A percentile compares a stretch with the other conserved stretches of the same genome.
phyloP scores from a whole-genome alignment of 2,797 vertebrate species.

The Melanotaenia pygmaea region DNA sequence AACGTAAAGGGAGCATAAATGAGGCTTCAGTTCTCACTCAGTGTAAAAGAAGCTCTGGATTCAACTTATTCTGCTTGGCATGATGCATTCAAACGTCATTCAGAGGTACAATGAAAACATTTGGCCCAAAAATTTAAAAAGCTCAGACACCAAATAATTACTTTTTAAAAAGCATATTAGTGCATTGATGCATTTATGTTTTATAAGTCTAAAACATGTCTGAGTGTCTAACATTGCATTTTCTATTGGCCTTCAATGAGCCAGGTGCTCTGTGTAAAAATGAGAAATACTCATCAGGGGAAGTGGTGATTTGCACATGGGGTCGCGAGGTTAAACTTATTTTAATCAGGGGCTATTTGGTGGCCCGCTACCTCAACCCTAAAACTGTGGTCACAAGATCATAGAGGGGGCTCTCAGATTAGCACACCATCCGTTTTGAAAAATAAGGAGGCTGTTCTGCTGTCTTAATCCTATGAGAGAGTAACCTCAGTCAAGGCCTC shows the following conservation, averaged over 20 bases:
- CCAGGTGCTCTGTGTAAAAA: conserved; percentile 26
- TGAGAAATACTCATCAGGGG: conserved; percentile 36
- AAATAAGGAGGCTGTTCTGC: conserved; percentile 58
- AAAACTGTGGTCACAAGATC: conserved; percentile 68
- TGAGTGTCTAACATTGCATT: conserved; percentile 20
- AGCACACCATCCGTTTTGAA: conserved; percentile 64
- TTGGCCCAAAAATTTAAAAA: background rate
- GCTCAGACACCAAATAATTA: background rate
- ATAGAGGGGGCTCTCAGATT: conserved; percentile 66
- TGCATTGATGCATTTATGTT: background rate
- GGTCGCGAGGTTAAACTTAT: conserved; percentile 60
- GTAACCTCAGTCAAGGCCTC: conserved; percentile 56
- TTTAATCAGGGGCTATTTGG: conserved; percentile 64
- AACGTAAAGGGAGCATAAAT: no score
- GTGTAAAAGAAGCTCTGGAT: conserved; percentile 4
- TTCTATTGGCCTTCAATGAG: conserved; percentile 3
- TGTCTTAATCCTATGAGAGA: conserved; percentile 68
- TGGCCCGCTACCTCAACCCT: conserved; percentile 54
- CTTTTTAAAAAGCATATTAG: background rate
- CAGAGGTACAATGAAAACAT: background rate
- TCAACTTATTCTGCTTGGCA: conserved; percentile 4
- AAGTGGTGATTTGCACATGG: conserved; percentile 39
- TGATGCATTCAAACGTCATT: conserved; percentile 14
- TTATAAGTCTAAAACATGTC: background rate
- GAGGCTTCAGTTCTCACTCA: conserved; percentile 17